phyloP scores from a whole-genome alignment of 2,888 invertebrate species.

The Magallana nippona region DNA sequence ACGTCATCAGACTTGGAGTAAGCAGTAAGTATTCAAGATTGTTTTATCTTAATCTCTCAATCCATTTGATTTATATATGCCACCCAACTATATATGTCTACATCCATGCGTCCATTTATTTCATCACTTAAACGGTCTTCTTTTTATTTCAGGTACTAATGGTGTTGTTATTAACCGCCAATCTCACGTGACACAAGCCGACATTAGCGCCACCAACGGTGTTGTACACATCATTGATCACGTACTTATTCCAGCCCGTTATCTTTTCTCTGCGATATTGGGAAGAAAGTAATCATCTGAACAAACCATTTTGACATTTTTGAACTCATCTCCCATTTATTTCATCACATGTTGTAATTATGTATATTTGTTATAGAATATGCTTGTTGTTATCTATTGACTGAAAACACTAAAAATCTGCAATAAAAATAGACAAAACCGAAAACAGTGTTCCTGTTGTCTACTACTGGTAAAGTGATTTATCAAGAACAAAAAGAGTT shows the following conservation, averaged over 20 bases:
- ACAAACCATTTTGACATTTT: no score
- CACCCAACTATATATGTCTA: no score
- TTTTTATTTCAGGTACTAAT: not conserved
- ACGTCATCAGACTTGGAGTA: slow-evolving; percentile 37
- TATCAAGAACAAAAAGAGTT: no score
- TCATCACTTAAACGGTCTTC: not conserved
- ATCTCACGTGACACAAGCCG: slow-evolving; percentile 49
- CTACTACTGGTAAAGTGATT: no score
- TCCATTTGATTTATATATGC: not conserved
- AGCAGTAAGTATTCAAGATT: slow-evolving; percentile 32
- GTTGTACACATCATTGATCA: slow-evolving; percentile 61
- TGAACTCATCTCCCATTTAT: no score
- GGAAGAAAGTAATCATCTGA: slow-evolving; percentile 34
- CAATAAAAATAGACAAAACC: no score
- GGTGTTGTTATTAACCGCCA: not conserved
- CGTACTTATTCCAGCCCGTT: slow-evolving; percentile 54
- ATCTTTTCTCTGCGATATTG: slow-evolving; percentile 32
- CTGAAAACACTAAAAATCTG: no score
- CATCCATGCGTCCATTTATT: not conserved
- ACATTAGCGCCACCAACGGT: slow-evolving; percentile 60
- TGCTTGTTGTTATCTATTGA: no score
- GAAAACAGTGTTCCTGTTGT: no score
- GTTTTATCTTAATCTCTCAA: no score
- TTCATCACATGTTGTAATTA: no score
- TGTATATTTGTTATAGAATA: no score